These are phyloP conservation scores for Cryptus viduatorius DNA, from an alignment of 2,888 invertebrate species.

Conservation along the genomic window DNA sequence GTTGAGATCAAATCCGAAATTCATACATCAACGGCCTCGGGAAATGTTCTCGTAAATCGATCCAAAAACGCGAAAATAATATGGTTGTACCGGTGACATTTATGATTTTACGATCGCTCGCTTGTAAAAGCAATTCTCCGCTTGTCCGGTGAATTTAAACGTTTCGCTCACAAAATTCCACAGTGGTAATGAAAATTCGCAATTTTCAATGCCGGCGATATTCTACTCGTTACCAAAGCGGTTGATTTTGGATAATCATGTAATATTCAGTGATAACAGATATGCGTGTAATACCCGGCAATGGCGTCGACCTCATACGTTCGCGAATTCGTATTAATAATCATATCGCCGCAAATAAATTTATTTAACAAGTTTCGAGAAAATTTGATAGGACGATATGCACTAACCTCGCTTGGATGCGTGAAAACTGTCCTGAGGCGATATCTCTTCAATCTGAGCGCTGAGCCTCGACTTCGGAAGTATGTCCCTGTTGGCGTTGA, in stretches of 20 bases:
- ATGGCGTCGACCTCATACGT: not conserved
- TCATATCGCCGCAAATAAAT: not conserved
- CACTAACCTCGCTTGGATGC: constrained; percentile 95
- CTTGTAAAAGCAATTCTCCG: not conserved
- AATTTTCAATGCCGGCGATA: not conserved
- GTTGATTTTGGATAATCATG: not conserved
- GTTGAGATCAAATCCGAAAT: not conserved
- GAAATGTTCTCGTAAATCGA: no score
- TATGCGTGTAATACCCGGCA: not conserved
- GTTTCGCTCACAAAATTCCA: not conserved
- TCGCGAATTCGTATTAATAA: not conserved
- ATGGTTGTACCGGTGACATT: not conserved
- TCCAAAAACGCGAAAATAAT: not conserved
- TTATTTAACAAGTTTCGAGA: not conserved
- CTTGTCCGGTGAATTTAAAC: not conserved
- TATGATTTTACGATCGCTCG: not conserved
- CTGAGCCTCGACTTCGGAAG: constrained; percentile 94
- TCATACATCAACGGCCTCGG: no score
- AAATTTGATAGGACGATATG: no score
- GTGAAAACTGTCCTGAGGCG: constrained; percentile 96
- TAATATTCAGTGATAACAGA: not conserved
- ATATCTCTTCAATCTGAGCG: constrained; percentile 95
- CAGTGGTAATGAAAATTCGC: not conserved
- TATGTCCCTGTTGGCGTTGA: constrained; percentile 93
- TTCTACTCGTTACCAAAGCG: not conserved